Evolutionary conservation across 2,797 vertebrate genomes (phyloP), one percentile per base, ranked within the genome.

Genomic region (Acomys russatus): DNA sequence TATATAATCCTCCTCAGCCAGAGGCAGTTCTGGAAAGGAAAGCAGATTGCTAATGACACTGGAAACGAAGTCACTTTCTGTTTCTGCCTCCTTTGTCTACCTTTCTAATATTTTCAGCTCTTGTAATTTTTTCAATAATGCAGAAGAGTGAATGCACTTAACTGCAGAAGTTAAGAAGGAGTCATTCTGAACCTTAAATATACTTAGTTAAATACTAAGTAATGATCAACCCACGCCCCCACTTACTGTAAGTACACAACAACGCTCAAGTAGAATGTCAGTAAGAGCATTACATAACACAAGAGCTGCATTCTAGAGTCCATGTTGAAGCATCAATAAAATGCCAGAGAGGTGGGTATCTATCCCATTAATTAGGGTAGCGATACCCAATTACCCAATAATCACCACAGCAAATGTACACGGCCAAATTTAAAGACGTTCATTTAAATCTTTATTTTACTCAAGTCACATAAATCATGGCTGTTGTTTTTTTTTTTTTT

Each of bases 1-100:
- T 98, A 95, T 98, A 98, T 98, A 98, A 98, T 97, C 92, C 95
- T 98, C 98, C 98, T 97, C 95, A 98, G 97, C 96, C 96, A 97
- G 95, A 98, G 95, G 94, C 97, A 95, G 92, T 97, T 97, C 95
- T 98, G 96, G 97, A 97, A 95, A 97, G 96, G 88, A 98, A 97
- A 92, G 64, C 86, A 97, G 96, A 98, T 98, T 98, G 98, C 89
- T 97, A 94, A 92, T 85, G 97, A 95, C 85, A 96, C 83, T 94
- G 96, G 97, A 97, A 97, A 97, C 93, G 94, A 97, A 97, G 97
- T 95, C 95, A 80, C 77, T 71, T 91, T 98, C 98, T 97, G 95
- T 97, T 98, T 97, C 96, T 96, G 97, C 90, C 76, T 98, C 70
- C 79, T 97, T 95, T 97, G 90, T 90, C 95, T 97, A 92, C 96